These are phyloP conservation scores for Zaprionus tsacasi DNA, from an alignment of 1,140 invertebrate species.

Conservation along the genomic window DNA sequence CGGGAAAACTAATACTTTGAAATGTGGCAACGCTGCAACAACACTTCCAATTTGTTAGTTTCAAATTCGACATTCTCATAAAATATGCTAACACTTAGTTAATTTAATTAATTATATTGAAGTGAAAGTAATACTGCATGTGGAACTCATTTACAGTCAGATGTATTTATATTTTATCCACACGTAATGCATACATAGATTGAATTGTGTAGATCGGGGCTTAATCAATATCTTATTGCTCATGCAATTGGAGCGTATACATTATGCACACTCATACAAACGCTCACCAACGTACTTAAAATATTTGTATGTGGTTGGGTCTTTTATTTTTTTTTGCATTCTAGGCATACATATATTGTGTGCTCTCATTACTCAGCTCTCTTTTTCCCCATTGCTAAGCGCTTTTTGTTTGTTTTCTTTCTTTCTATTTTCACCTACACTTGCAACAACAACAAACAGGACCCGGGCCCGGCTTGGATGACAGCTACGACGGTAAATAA, in stretches of 20 bases:
- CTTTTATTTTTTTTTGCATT: not conserved
- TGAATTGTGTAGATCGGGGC: not conserved
- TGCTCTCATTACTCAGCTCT: constrained; percentile 4
- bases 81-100: not conserved
- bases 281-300: not conserved
- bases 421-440: constrained; percentile 25
- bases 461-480: constrained; percentile 65
- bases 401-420: constrained; percentile 41
- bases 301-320: not conserved
- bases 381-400: constrained; percentile 26
- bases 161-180: not conserved
- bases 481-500: constrained; percentile 40
- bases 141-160: not conserved
- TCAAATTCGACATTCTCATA: not conserved
- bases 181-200: not conserved
- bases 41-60: not conserved
- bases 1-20: not conserved
- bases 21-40: not conserved
- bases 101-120: not conserved
- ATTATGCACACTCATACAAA: not conserved
- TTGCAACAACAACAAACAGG: constrained; percentile 44
- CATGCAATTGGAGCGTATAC: constrained; percentile 49
- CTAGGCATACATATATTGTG: constrained; percentile 2
- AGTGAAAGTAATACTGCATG: not conserved
- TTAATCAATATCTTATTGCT: constrained; percentile 51